Evolutionary conservation across 2,797 vertebrate genomes (phyloP), one percentile per base, ranked within the genome.

Genomic region (Clarias platycephalus): DNA sequence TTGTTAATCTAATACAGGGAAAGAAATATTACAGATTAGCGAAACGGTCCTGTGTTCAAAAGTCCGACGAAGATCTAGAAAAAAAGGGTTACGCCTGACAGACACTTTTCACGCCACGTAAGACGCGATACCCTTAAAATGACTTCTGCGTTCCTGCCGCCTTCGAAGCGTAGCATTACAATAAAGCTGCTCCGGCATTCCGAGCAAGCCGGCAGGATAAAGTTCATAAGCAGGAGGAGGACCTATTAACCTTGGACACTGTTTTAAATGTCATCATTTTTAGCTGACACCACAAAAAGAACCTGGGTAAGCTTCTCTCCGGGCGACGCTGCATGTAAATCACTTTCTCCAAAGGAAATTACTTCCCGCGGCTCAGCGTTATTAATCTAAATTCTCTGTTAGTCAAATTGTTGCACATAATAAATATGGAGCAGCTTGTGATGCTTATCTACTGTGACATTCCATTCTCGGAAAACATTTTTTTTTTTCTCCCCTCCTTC

Each of bases 311-410:
- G 96, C 95, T 95, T 94, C 95, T 96, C 95, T 95, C 92, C 91
- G 95, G 95, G 97, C 95, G 94, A 95, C 95, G 95, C 96, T 89
- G 95, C 96, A 96, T 96, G 97, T 97, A 99, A 98, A 98, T 98
- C 95, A 95, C 96, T 97, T 97, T 96, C 93, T 95, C 96, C 93
- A 96, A 94, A 97, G 97, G 97, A 98, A 99, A 99, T 98, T 96
- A 97, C 97, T 98, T 98, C 96, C 97, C 93, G 86, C 88, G 96
- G 95, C 96, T 96, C 95, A 94, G 95, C 93, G 95, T 96, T 98
- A 98, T 97, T 98, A 96, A 98, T 99, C 97, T 96, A 97, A 97
- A 98, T 97, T 98, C 97, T 96, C 96, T 93, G 93, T 96, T 95
- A 96, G 96, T 97, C 96, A 97, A 97, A 97, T 96, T 96, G 96